Evolutionary conservation across 2,888 invertebrate species (phyloP).

Genomic region (Laspeyria flexula): DNA sequence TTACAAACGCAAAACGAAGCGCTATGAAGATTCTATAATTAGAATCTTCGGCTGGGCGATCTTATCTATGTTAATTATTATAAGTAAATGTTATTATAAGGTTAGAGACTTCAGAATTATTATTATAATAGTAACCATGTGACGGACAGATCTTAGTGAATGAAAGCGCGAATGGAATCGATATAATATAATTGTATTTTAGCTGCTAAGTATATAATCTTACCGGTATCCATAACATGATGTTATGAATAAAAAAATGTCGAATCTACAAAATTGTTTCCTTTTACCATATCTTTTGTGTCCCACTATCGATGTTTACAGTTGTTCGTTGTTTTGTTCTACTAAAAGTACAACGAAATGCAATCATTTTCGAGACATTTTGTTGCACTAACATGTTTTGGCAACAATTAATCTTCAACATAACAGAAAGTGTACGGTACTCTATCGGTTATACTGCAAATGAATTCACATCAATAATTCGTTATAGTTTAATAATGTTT

Average conservation of each 20-base stretch:
- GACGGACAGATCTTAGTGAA: conserved; percentile 19
- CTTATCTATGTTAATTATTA: conserved; percentile 1
- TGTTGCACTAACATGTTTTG: conserved; percentile 33
- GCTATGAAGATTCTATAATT: too few species aligned
- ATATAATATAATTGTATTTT: conserved; percentile 31
- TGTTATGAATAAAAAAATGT: conserved; percentile 55
- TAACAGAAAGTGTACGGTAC: conserved; percentile 28
- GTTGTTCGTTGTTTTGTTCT: conserved; percentile 16
- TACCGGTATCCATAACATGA: conserved; percentile 34
- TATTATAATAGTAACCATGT: conserved; percentile 13
- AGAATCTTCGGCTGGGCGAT: too few species aligned
- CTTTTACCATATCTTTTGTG: conserved; percentile 32
- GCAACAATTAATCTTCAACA: conserved; percentile 33
- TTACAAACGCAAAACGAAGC: too few species aligned
- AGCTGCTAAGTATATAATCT: conserved; percentile 24
- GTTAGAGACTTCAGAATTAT: conserved; percentile 18
- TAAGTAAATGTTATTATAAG: conserved; percentile 26
- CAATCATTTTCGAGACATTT: conserved; percentile 19
- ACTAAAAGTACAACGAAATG: conserved; percentile 12
- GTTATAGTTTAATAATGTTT: conserved; percentile 25
- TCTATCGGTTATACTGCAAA: too few species aligned
- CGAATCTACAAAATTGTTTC: conserved; percentile 39
- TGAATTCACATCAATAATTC: conserved; percentile 15
- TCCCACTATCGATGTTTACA: conserved; percentile 34
- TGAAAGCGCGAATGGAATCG: conserved; percentile 20